These are phyloP conservation scores for Parnassius apollo DNA, from an alignment of 2,888 invertebrate species.

Conservation along the genomic window DNA sequence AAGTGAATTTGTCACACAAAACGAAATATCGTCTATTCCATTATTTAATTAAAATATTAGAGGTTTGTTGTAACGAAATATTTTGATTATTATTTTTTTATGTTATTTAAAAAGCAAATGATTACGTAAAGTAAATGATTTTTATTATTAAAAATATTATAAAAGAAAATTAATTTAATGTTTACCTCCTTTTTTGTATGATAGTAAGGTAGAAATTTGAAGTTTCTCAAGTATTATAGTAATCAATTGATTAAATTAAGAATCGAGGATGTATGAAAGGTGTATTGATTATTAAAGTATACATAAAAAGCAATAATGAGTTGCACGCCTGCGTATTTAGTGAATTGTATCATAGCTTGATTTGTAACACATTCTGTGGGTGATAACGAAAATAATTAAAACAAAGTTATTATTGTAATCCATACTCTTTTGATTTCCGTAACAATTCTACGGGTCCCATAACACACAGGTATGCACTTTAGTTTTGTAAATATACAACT, in stretches of 20 bases:
- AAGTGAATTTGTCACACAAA: conserved; percentile 49
- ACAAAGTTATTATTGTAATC: conserved; percentile 24
- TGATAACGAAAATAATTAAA: conserved; percentile 24
- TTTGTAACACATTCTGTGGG: conserved; percentile 28
- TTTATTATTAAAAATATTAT: conserved; percentile 49
- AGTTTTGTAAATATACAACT: too few species aligned
- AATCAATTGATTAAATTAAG: conserved; percentile 44
- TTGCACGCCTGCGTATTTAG: conserved; percentile 47
- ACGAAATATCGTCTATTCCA: conserved; percentile 76
- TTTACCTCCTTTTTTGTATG: conserved; percentile 69
- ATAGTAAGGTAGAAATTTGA: conserved; percentile 56
- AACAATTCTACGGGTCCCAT: not conserved
- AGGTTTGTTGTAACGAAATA: conserved; percentile 73
- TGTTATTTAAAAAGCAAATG: conserved; percentile 69
- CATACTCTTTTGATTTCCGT: conserved; percentile 20
- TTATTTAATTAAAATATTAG: conserved; percentile 64
- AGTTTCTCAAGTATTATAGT: conserved; percentile 53
- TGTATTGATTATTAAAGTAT: conserved; percentile 37
- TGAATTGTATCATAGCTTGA: conserved; percentile 41
- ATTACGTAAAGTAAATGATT: conserved; percentile 72
- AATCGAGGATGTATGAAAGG: conserved; percentile 37
- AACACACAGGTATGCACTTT: not conserved
- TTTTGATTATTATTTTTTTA: conserved; percentile 72
- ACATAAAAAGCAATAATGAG: conserved; percentile 47
- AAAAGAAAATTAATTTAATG: conserved; percentile 54